Conservation (phyloP, 1,140 invertebrate species). For the Trichonephila clavata region DNA sequence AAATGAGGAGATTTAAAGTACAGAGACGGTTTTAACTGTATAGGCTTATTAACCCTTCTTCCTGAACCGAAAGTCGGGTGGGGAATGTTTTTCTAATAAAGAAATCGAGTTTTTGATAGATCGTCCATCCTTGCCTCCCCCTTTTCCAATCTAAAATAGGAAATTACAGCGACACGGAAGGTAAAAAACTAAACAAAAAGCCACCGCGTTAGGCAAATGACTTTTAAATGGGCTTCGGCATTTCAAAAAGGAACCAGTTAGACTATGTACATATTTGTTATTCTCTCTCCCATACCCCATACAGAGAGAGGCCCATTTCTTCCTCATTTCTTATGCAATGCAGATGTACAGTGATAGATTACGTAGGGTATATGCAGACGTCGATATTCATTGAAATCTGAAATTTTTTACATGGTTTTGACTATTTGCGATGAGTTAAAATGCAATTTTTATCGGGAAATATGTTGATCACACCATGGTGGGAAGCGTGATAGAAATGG, state of each 20-base stretch:
- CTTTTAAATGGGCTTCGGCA: slow-evolving; percentile 65
- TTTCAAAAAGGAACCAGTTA: slow-evolving; percentile 51
- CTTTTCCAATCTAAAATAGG: slow-evolving; percentile 68
- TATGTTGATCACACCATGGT: background rate
- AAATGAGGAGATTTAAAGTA: background rate
- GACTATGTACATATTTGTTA: slow-evolving; percentile 38
- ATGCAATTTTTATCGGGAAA: background rate
- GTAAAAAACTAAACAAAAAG: slow-evolving; percentile 48
- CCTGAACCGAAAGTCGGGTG: background rate
- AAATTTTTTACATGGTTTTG: background rate
- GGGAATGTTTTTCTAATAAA: slow-evolving; percentile 65
- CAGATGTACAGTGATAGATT: slow-evolving; percentile 28
- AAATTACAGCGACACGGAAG: slow-evolving; percentile 61
- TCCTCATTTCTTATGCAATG: slow-evolving; percentile 4
- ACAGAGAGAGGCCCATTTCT: background rate
- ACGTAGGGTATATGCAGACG: background rate
- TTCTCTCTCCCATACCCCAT: background rate
- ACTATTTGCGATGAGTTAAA: background rate
- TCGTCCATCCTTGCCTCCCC: slow-evolving; percentile 31
- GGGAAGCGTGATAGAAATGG: background rate
- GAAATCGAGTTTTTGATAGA: slow-evolving; percentile 69
- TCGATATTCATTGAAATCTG: slow-evolving; percentile 28
- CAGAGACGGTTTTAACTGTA: background rate
- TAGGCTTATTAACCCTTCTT: slow-evolving; percentile 57
- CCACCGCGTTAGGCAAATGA: slow-evolving; percentile 63